phyloP scores from a whole-genome alignment of 92 coral and sea anemone species.

The Parazoanthus swiftii region DNA sequence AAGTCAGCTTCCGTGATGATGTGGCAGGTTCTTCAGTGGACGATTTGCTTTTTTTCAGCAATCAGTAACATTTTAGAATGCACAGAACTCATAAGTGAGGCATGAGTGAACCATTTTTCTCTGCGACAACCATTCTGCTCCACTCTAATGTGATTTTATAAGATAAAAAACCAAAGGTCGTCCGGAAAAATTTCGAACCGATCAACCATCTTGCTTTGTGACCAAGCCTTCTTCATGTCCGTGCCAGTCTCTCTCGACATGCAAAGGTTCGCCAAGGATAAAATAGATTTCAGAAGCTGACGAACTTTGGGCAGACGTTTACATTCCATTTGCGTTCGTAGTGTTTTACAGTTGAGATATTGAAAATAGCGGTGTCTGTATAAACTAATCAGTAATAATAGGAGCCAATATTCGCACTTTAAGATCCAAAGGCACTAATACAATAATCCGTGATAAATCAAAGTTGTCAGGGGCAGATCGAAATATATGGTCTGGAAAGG shows the following conservation, averaged over 20 bases:
- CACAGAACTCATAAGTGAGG: background rate
- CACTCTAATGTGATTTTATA: background rate
- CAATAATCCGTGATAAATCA: too few species aligned
- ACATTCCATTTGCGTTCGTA: too few species aligned
- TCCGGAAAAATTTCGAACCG: background rate
- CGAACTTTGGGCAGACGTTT: too few species aligned
- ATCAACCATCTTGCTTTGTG: constrained; percentile 23
- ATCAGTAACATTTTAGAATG: background rate
- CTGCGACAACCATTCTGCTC: background rate
- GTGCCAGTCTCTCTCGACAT: background rate
- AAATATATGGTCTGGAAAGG: too few species aligned
- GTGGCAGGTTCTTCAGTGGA: background rate
- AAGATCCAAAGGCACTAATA: too few species aligned
- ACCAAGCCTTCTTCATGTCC: background rate
- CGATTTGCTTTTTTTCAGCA: background rate
- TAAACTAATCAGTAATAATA: too few species aligned
- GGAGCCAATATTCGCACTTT: too few species aligned
- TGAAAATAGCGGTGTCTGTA: too few species aligned
- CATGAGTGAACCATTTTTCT: background rate
- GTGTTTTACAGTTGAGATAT: too few species aligned
- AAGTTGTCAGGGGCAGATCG: too few species aligned
- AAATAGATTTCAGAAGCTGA: too few species aligned
- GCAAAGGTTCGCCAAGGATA: too few species aligned
- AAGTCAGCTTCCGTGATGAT: constrained; percentile 16
- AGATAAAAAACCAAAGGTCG: background rate